These are phyloP conservation scores for Amiota mariae DNA, from an alignment of 2,888 invertebrate species.

Conservation along the genomic window DNA sequence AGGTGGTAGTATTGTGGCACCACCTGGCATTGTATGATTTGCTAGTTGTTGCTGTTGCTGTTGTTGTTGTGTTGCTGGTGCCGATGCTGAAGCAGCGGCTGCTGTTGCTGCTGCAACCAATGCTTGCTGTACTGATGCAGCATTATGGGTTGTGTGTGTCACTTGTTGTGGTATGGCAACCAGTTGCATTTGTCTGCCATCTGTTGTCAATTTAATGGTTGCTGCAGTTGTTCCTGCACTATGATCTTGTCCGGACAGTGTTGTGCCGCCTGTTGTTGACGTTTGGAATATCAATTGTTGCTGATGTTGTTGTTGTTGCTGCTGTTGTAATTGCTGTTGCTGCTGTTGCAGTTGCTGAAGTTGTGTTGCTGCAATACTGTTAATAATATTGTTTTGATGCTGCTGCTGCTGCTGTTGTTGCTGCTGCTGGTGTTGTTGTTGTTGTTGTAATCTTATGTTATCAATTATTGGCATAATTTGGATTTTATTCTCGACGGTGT, in stretches of 20 bases:
- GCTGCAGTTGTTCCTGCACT: conserved; percentile 26
- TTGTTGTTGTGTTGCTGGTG: conserved; percentile 31
- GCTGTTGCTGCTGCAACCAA: conserved; percentile 29
- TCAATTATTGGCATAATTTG: conserved; percentile 74
- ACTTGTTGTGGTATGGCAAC: conserved; percentile 60
- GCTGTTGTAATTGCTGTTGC: conserved; percentile 37
- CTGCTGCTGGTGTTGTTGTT: conserved; percentile 39
- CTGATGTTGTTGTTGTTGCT: conserved; percentile 45
- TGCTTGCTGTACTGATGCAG: conserved; percentile 39
- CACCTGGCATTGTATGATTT: conserved; percentile 44
- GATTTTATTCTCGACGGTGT: conserved; percentile 73
- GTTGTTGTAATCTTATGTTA: conserved; percentile 54
- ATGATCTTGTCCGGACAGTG: conserved; percentile 39
- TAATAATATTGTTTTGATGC: conserved; percentile 56
- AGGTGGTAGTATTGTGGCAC: conserved; percentile 55
- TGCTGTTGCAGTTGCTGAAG: conserved; percentile 38
- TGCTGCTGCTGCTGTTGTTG: conserved; percentile 40
- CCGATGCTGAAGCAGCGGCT: neutral
- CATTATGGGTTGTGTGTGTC: conserved; percentile 37
- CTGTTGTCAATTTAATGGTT: conserved; percentile 58
- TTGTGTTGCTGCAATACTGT: conserved; percentile 46
- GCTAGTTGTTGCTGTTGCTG: conserved; percentile 18
- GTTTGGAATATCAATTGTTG: conserved; percentile 56
- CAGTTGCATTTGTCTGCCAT: conserved; percentile 66
- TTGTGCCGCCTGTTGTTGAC: conserved; percentile 36